These are phyloP conservation scores for Pegoplata infirma DNA, from an alignment of 2,888 invertebrate species.

Conservation along the genomic window DNA sequence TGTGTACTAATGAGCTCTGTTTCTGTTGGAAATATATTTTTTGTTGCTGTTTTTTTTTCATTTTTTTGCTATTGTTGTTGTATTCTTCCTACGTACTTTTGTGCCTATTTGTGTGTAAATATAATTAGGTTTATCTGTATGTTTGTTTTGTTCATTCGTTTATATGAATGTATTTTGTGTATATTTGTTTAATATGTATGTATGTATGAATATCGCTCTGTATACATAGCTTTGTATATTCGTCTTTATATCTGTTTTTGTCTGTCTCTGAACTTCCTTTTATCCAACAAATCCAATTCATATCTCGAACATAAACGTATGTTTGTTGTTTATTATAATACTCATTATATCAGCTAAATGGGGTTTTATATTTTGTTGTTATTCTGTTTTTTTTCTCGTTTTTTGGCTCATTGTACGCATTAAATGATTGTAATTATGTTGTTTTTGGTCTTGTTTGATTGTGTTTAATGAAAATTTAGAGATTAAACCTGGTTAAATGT, in stretches of 20 bases:
- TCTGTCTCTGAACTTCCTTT: conserved; percentile 2
- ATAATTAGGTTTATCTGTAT: conserved; percentile 56
- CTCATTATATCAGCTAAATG: conserved; percentile 58
- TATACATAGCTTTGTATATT: not conserved
- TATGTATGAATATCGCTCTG: conserved; percentile 21
- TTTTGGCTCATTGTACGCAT: conserved; percentile 50
- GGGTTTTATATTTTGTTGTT: conserved; percentile 36
- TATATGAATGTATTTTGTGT: too few species aligned
- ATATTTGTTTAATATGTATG: conserved; percentile 38
- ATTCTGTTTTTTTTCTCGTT: conserved; percentile 7
- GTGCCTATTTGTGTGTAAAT: conserved; percentile 45
- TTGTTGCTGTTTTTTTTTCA: conserved; percentile 8
- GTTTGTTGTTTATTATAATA: conserved; percentile 44
- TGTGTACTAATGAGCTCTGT: conserved; percentile 48
- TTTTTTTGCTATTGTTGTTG: conserved; percentile 1
- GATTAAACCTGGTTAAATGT: conserved; percentile 49
- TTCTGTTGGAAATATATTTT: too few species aligned
- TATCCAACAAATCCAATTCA: conserved; percentile 17
- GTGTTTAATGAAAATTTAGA: conserved; percentile 41
- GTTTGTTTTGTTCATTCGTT: conserved; percentile 14
- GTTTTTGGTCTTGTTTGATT: conserved; percentile 36
- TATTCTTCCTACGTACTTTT: not conserved
- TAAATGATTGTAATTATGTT: conserved; percentile 55
- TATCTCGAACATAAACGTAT: not conserved
- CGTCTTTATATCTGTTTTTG: not conserved